Conservation (phyloP, 2,888 invertebrate genomes). For the Philonicus albiceps region DNA sequence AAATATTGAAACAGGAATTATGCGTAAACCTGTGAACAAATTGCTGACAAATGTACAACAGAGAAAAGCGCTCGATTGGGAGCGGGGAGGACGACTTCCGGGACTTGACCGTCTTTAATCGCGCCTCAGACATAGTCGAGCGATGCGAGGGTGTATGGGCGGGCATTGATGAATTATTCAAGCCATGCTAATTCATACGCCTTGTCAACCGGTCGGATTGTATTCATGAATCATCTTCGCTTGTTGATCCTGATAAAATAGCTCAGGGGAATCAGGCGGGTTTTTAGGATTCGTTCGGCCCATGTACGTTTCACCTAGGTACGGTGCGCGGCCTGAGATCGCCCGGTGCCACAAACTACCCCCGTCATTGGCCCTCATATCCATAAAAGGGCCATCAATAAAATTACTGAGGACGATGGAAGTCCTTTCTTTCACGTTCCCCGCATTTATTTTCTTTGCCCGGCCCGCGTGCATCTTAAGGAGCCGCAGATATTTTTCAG, state of each 20-base stretch:
- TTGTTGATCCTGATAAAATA: slow-evolving; percentile 39
- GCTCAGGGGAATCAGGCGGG: not conserved
- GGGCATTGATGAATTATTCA: slow-evolving; percentile 41
- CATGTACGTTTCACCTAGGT: not conserved
- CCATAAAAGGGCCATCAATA: slow-evolving; percentile 46
- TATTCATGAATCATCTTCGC: slow-evolving; percentile 41
- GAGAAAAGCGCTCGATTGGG: not conserved
- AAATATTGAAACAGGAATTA: slow-evolving; percentile 35
- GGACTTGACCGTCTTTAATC: not conserved
- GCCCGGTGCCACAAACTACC: not conserved
- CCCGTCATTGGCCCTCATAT: slow-evolving; percentile 30
- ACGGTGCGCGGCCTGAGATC: not conserved
- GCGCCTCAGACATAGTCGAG: not conserved
- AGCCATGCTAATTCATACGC: slow-evolving; percentile 37
- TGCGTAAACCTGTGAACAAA: slow-evolving; percentile 32
- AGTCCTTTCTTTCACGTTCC: slow-evolving; percentile 36
- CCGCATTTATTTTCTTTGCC: not conserved
- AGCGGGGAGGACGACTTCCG: not conserved
- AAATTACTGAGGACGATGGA: slow-evolving; percentile 43
- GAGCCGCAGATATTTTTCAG: not conserved
- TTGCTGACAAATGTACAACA: slow-evolving; percentile 38
- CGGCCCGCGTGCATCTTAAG: not conserved
- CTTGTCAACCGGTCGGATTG: slow-evolving; percentile 36
- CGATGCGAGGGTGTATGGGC: not conserved
- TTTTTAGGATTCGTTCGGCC: not conserved